A percentile compares a stretch with the other conserved stretches of the same genome.
These are phyloP conservation scores for Hydropotes inermis DNA, from an alignment of 2,113 vertebrate species.

Conservation along the genomic window DNA sequence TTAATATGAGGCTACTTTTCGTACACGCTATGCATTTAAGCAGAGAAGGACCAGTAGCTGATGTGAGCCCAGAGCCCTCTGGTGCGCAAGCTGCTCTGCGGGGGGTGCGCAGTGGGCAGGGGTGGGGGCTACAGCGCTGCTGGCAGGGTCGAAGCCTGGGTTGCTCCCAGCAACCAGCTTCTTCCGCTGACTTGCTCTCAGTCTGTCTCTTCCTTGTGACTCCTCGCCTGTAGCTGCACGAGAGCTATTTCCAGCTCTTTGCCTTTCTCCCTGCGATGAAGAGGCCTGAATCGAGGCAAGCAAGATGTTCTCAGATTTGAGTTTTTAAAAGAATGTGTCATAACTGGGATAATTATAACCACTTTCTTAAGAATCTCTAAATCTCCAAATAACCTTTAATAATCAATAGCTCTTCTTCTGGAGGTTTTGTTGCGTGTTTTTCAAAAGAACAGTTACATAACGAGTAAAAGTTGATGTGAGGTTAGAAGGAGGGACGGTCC, in stretches of 20 bases:
- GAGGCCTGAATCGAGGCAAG: constrained; percentile 18
- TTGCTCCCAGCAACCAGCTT: neutral
- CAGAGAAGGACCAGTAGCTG: neutral
- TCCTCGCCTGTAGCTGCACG: constrained; percentile 14
- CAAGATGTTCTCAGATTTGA: constrained; percentile 63
- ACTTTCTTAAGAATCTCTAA: constrained; percentile 48
- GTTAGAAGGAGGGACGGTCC: neutral
- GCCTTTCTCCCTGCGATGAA: constrained; percentile 25
- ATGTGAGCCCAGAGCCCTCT: neutral
- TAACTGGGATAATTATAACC: constrained; percentile 66
- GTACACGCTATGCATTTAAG: neutral
- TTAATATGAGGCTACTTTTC: neutral
- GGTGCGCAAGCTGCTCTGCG: neutral
- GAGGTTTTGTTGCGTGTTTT: constrained; percentile 49
- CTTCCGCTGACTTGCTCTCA: neutral
- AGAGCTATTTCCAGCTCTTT: constrained; percentile 57
- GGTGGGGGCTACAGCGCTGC: fast-evolving
- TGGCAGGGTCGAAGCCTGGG: neutral
- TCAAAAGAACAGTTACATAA: constrained; percentile 63
- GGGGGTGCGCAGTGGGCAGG: neutral
- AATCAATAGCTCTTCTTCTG: constrained; percentile 69
- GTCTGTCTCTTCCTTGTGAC: neutral
- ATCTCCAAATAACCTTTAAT: constrained; percentile 69
- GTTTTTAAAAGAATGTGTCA: constrained; percentile 64
- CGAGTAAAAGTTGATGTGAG: neutral